A percentile compares a stretch with the other conserved stretches of the same genome.
Conservation (phyloP, 2,888 invertebrate species). For the Cephus rjabovi region DNA sequence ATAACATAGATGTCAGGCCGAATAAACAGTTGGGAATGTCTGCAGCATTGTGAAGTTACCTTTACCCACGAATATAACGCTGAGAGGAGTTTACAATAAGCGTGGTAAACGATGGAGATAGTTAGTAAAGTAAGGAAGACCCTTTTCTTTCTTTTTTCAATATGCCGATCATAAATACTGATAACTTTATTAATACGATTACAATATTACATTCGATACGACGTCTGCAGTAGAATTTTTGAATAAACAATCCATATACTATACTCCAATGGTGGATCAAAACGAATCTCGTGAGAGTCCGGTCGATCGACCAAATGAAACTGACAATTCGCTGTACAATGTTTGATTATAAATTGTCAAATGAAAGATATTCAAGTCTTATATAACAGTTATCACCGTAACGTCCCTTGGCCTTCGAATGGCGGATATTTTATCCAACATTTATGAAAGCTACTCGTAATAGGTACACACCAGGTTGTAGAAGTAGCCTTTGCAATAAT, state of each 20-base stretch:
- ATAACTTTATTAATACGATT: constrained; percentile 58
- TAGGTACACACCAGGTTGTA: constrained; percentile 61
- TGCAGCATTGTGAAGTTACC: constrained; percentile 30
- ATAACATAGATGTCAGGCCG: constrained; percentile 28
- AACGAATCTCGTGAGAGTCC: background rate
- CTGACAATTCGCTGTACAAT: constrained; percentile 10
- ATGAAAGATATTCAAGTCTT: background rate
- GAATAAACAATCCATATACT: constrained; percentile 3
- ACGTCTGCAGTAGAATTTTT: background rate
- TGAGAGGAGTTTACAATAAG: background rate
- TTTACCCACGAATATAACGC: background rate
- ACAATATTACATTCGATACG: constrained; percentile 43
- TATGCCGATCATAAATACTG: constrained; percentile 51
- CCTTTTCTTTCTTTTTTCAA: constrained; percentile 12
- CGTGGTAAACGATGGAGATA: background rate
- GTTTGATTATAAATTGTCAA: constrained; percentile 4
- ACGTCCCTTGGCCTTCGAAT: background rate
- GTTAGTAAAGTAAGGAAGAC: constrained; percentile 15
- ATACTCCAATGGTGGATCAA: background rate
- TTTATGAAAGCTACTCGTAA: constrained; percentile 39
- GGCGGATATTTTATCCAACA: constrained; percentile 3
- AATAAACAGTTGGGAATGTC: constrained; percentile 46
- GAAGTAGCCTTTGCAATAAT: constrained; percentile 57
- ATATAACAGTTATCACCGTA: background rate
- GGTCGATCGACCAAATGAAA: background rate